Evolutionary conservation across 2,113 vertebrate genomes (phyloP), one percentile per base, ranked within the genome.

Genomic region (Plectropomus leopardus): DNA sequence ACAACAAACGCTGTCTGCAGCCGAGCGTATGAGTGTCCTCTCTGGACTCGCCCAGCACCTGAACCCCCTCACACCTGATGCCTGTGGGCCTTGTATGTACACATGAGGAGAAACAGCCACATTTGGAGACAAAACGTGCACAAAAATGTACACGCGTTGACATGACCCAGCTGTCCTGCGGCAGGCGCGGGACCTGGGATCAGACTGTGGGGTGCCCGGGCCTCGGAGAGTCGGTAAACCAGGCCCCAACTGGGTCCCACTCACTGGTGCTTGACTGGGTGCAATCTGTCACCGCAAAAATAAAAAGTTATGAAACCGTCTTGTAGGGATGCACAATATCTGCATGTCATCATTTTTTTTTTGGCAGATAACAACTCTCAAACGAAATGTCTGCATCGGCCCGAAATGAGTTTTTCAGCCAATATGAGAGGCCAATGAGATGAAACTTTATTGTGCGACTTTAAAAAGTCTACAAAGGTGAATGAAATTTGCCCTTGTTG

Each of bases 41-140:
- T 47, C 82, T 23, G 82, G 87, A 83, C 78, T 72, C 74, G 24
- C 32, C 81, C 60, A 32, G 72, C 94, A 95, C 93, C 92, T 95
- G 95, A 93, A 76, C 89, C 91, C 87, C 47, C 57, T 82, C 88
- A 88, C 94, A 95, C 94, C 94, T 94, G 94, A 93, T 90, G 93
- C 93, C 91, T 74, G 75, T 13, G 47, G 79, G 78, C 71, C 50
- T 72, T 47, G 76, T 55, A 16, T 50, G 67, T 55, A 45, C 50
- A 72, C 65, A 58, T 8, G 32, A 74, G 53, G 67, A 42, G 44
- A 36, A 66, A 44, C 8, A 3, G 9, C 3, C 26, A 19, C 64
- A 65, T 72, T 78, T 54, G 61, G 47, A 73, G n/a, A 66, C 34
- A 55, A 19, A 48, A 45, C 54, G 6, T 1, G 28, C 47, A 53